These are phyloP conservation scores for Tigriopus californicus DNA, from an alignment of 2,888 invertebrate species.

Conservation along the genomic window DNA sequence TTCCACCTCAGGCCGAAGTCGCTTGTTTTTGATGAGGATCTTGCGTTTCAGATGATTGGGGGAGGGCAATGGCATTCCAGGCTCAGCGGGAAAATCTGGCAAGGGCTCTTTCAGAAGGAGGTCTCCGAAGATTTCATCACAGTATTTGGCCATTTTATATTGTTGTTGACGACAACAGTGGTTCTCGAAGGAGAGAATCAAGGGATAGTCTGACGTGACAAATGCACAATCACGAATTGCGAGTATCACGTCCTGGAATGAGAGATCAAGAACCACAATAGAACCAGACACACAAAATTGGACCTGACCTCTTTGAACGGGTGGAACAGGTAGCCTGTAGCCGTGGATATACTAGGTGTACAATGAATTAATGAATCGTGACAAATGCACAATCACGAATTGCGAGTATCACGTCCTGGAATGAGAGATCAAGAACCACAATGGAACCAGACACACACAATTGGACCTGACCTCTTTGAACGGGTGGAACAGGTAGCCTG, in stretches of 20 bases:
- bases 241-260: constrained; percentile 31
- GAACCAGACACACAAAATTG: too few species aligned
- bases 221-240: constrained; percentile 95
- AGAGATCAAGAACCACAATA: neutral
- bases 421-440: neutral
- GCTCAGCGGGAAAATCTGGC: constrained; percentile 45
- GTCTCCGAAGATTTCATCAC: constrained; percentile 92
- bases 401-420: constrained; percentile 39
- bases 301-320: too few species aligned
- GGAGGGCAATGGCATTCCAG: constrained; percentile 51
- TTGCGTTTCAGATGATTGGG: constrained; percentile 77
- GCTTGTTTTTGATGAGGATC: constrained; percentile 95
- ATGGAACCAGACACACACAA: too few species aligned
- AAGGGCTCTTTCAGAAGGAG: constrained; percentile 70
- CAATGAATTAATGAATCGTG: too few species aligned
- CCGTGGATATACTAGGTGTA: too few species aligned
- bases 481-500: too few species aligned
- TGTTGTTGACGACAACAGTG: constrained; percentile 57
- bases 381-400: constrained; percentile 95
- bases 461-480: too few species aligned
- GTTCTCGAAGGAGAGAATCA: constrained; percentile 96
- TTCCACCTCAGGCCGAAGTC: constrained; percentile 87
- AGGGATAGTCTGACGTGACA: constrained; percentile 89
- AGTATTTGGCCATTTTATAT: constrained; percentile 84
- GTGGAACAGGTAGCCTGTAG: too few species aligned